These are phyloP conservation scores for Porites australiensis DNA, from an alignment of 64 coral and sea anemone genomes.

Conservation along the genomic window DNA sequence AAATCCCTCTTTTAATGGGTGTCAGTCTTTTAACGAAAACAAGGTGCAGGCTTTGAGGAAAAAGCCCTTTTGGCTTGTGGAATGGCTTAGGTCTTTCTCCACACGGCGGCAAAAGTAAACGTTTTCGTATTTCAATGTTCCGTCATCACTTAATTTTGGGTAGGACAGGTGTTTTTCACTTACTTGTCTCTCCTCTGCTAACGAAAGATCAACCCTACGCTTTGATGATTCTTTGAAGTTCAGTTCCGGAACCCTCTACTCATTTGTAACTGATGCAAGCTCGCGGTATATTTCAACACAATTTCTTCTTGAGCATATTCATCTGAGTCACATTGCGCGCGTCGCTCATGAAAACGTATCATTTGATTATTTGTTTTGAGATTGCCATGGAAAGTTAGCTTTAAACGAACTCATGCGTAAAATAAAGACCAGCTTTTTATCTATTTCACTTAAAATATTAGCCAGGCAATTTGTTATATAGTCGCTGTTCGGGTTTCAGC, in stretches of 20 bases:
- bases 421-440: neutral
- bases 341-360: neutral
- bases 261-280: too few relatives aligned
- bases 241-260: too few relatives aligned
- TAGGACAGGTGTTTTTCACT: neutral
- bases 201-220: neutral
- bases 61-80: too few relatives aligned
- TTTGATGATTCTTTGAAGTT: neutral
- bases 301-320: too few relatives aligned
- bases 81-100: too few relatives aligned
- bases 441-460: slow-evolving; percentile 3
- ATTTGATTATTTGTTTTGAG: slow-evolving; percentile 50
- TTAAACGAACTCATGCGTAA: slow-evolving; percentile 8
- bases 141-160: too few relatives aligned
- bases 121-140: too few relatives aligned
- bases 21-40: too few relatives aligned
- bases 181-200: neutral
- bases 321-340: neutral
- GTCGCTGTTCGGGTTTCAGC: neutral
- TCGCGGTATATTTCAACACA: too few relatives aligned
- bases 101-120: too few relatives aligned
- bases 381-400: slow-evolving; percentile 19
- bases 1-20: too few relatives aligned
- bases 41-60: too few relatives aligned
- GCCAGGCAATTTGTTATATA: slow-evolving; percentile 40